phyloP scores from a whole-genome alignment of 2,797 vertebrate species.

The Cheirogaleus major region DNA sequence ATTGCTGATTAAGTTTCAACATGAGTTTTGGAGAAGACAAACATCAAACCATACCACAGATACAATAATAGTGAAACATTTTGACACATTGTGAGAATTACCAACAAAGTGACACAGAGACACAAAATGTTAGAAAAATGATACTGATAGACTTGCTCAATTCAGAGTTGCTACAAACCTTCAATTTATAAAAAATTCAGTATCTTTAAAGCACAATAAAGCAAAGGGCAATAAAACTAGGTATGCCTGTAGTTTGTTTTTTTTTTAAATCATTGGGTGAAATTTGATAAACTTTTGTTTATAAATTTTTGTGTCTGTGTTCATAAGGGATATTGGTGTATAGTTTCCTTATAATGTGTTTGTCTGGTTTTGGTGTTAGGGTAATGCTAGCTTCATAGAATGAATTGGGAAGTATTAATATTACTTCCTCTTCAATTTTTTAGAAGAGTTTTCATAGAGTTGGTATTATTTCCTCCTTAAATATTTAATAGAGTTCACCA shows the following conservation, averaged over 20 bases:
- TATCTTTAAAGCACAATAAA: background rate
- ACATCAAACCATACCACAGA: background rate
- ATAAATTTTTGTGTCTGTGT: background rate
- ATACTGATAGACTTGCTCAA: background rate
- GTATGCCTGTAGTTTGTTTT: background rate
- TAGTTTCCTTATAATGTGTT: background rate
- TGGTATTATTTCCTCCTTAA: background rate
- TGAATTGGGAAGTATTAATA: background rate
- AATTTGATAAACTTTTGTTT: background rate
- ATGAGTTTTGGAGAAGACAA: background rate
- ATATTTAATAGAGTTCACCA: background rate
- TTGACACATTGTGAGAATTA: background rate
- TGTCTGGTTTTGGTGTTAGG: background rate
- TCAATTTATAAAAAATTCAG: background rate
- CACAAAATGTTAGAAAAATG: background rate
- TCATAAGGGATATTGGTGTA: background rate
- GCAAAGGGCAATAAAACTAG: background rate
- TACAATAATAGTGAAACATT: background rate
- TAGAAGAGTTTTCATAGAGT: background rate
- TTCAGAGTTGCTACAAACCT: background rate
- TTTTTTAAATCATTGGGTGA: background rate
- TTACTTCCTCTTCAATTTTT: background rate
- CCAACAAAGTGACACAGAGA: background rate
- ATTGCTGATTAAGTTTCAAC: background rate
- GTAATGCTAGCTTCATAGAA: background rate